A percentile compares a stretch with the other conserved stretches of the same genome.
Conservation (phyloP, 2,888 invertebrate genomes). For the Chymomyza caudatula region DNA sequence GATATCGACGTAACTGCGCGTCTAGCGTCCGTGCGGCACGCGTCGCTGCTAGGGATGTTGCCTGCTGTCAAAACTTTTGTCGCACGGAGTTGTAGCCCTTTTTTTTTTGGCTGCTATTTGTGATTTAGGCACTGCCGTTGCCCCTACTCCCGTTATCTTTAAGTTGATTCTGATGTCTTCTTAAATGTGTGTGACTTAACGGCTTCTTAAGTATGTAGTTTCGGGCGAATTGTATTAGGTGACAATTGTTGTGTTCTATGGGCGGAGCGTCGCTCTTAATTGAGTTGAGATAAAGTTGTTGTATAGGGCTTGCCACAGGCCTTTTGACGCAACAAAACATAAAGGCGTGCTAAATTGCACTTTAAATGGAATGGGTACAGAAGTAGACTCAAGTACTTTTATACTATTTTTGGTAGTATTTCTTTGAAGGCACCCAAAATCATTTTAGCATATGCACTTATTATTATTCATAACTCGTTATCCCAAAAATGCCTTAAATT, state of each 20-base stretch:
- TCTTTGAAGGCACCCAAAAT: not conserved
- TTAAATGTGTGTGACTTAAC: slow-evolving; percentile 57
- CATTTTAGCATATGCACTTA: slow-evolving; percentile 22
- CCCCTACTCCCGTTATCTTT: slow-evolving; percentile 29
- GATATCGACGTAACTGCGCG: slow-evolving; percentile 3
- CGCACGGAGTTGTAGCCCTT: slow-evolving; percentile 3
- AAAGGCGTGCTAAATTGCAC: slow-evolving; percentile 11
- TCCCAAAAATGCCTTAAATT: slow-evolving; percentile 57
- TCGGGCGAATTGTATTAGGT: slow-evolving; percentile 34
- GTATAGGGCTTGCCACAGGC: not conserved
- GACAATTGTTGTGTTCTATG: slow-evolving; percentile 44
- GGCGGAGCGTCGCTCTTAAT: slow-evolving; percentile 5
- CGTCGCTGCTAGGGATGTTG: slow-evolving; percentile 14
- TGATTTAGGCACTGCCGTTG: slow-evolving; percentile 27
- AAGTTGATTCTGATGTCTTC: slow-evolving; percentile 69
- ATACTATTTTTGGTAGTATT: slow-evolving; percentile 27
- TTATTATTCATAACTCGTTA: slow-evolving; percentile 73
- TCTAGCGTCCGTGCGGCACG: slow-evolving; percentile 15
- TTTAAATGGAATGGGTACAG: not conserved
- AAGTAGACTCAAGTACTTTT: not conserved
- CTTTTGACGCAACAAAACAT: slow-evolving; percentile 12
- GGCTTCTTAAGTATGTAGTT: slow-evolving; percentile 61
- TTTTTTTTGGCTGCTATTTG: not conserved
- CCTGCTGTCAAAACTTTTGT: slow-evolving; percentile 54
- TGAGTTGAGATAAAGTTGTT: not conserved